phyloP scores from a whole-genome alignment of 2,113 vertebrate species.

The Cyrtonyx montezumae region DNA sequence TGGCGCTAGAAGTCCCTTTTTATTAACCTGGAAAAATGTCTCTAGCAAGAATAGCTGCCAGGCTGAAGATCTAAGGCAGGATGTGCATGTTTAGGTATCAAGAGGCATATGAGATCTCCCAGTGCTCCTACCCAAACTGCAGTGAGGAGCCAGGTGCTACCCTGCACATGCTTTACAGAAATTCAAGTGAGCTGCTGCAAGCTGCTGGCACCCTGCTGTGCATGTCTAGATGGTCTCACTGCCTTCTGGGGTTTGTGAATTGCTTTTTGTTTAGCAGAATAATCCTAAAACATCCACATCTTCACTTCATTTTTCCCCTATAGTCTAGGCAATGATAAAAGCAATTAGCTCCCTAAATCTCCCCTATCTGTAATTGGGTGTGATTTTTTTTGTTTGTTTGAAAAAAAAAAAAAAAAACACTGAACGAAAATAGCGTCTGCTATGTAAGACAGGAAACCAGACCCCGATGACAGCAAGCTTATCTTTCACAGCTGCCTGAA shows the following conservation, averaged over 20 bases:
- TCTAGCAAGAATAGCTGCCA: not conserved
- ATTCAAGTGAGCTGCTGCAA: not conserved
- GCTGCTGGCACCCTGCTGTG: not conserved
- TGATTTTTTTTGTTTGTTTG: constrained; percentile 26
- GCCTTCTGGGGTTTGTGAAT: not conserved
- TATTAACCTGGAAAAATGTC: not conserved
- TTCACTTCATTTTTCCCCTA: constrained; percentile 29
- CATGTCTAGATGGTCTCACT: not conserved
- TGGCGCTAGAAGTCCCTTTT: not conserved
- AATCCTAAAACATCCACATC: not conserved
- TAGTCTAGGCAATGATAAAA: constrained; percentile 33
- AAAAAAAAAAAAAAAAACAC: not conserved
- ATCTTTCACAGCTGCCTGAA: constrained; percentile 49
- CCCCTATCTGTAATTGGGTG: constrained; percentile 43
- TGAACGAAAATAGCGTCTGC: not conserved
- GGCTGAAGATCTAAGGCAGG: not conserved
- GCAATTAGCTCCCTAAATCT: constrained; percentile 25
- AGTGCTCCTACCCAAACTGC: not conserved
- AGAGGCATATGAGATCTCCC: not conserved
- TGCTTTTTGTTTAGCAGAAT: not conserved
- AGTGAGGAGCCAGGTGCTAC: not conserved
- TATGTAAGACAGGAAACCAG: not conserved
- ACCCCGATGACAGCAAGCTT: constrained; percentile 18
- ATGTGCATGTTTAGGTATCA: not conserved
- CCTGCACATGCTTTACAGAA: not conserved